Evolutionary conservation across 2,113 vertebrate genomes (phyloP), one percentile per base, ranked within the genome.

Genomic region (Triplophysa dalaica): DNA sequence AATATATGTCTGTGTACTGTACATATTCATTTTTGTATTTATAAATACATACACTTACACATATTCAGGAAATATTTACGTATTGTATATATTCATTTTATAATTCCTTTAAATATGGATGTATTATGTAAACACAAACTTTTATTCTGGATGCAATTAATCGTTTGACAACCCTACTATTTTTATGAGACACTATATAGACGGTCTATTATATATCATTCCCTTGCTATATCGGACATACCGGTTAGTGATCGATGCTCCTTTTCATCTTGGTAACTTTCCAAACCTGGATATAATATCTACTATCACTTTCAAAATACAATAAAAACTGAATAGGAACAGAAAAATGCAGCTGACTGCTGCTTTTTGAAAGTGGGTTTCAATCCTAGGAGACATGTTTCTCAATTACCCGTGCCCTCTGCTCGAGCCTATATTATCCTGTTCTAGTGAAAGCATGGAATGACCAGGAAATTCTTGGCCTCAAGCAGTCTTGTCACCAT

Each of bases 401-500:
- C 75, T 65, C 62, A 68, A 67, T 69, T 43, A 66, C 14, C 38
- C 13, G 7, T 76, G 61, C 43, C 45, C 74, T 76, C 43, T 48
- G 52, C 68, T 9, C 54, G 54, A 45, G 70, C 45, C 54, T 62
- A 64, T 48, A 78, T 77, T 74, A 63, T 48, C 69, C 72, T 66
- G 66, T 50, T 54, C 61, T n/a, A 5, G 8, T 58, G 63, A 84
- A 60, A 66, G 45, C 48, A 65, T 65, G 65, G 78, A 50, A 61
- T 78, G 63, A 33, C 76, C 16, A 6, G 22, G 41, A 64, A 78
- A 78, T 77, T n/a, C 33, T 52, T 45, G 24, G 17, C 54, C 33
- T 50, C 64, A 76, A 66, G 83, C 70, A 77, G 65, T 76, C 60
- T 75, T 79, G 64, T 81, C 38, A 69, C 68, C 33, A 24, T 76